phyloP scores from a whole-genome alignment of 2,797 vertebrate genomes.

The Rhinogobio ventralis region DNA sequence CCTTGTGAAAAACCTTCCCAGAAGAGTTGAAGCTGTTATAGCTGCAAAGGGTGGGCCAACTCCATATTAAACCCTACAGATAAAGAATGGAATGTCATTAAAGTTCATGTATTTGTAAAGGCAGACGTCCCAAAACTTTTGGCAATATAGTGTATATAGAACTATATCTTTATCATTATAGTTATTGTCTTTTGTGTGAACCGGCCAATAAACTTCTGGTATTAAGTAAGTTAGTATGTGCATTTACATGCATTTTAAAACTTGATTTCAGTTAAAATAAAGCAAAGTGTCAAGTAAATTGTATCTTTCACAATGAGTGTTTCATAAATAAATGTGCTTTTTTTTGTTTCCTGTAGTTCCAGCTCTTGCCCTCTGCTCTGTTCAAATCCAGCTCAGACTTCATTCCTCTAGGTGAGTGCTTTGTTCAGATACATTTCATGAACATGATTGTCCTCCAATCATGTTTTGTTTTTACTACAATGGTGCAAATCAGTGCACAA shows the following conservation, averaged over 20 bases:
- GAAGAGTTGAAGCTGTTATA: too few relatives aligned
- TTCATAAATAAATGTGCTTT: not conserved
- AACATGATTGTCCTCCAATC: not conserved
- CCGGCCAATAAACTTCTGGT: not conserved
- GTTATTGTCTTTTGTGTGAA: not conserved
- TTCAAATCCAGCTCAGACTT: slow-evolving; percentile 98
- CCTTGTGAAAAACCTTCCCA: too few relatives aligned
- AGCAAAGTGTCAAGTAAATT: not conserved
- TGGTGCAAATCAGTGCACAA: not conserved
- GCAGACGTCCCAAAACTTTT: too few relatives aligned
- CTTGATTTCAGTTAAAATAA: not conserved
- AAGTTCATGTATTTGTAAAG: too few relatives aligned
- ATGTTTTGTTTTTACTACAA: not conserved
- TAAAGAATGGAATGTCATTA: too few relatives aligned
- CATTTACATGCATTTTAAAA: not conserved
- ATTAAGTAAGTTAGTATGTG: not conserved
- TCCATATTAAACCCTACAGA: too few relatives aligned
- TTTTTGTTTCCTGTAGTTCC: slow-evolving; percentile 82
- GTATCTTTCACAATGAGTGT: not conserved
- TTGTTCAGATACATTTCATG: not conserved
- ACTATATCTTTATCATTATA: not conserved
- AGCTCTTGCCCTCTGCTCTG: slow-evolving; percentile 95
- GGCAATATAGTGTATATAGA: too few relatives aligned
- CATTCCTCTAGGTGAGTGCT: slow-evolving; percentile 92
- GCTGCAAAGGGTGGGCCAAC: too few relatives aligned